phyloP scores from a whole-genome alignment of 2,797 vertebrate genomes.

The Novumbra hubbsi region DNA sequence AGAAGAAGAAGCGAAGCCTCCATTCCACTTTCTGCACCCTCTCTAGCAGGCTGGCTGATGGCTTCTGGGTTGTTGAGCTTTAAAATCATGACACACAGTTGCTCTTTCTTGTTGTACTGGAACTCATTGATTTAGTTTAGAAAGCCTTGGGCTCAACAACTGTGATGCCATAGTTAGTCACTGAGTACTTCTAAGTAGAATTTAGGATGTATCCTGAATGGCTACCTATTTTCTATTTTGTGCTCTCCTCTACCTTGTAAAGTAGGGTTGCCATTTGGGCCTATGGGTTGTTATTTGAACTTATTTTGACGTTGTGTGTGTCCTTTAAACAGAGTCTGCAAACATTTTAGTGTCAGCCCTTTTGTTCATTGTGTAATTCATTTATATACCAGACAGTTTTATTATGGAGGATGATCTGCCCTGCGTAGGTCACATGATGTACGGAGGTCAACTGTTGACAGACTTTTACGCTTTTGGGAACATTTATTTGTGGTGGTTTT shows the following conservation, averaged over 20 bases:
- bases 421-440: too few relatives aligned
- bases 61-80: conserved; percentile 53
- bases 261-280: neutral
- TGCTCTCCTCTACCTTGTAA: too few relatives aligned
- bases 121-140: conserved; percentile 38
- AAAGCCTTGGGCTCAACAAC: conserved; percentile 27
- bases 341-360: neutral
- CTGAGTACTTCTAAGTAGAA: too few relatives aligned
- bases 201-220: too few relatives aligned
- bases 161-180: too few relatives aligned
- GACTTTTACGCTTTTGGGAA: too few relatives aligned
- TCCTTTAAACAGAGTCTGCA: too few relatives aligned
- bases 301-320: too few relatives aligned
- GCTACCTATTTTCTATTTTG: too few relatives aligned
- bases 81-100: conserved; percentile 59
- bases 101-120: conserved; percentile 49
- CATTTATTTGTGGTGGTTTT: too few relatives aligned
- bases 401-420: neutral
- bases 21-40: conserved; percentile 21
- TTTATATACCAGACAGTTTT: neutral
- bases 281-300: too few relatives aligned
- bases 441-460: too few relatives aligned
- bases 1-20: conserved; percentile 47
- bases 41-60: conserved; percentile 47
- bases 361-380: neutral